Evolutionary conservation across 2,113 vertebrate species (phyloP).

Genomic region (Monopterus albus): DNA sequence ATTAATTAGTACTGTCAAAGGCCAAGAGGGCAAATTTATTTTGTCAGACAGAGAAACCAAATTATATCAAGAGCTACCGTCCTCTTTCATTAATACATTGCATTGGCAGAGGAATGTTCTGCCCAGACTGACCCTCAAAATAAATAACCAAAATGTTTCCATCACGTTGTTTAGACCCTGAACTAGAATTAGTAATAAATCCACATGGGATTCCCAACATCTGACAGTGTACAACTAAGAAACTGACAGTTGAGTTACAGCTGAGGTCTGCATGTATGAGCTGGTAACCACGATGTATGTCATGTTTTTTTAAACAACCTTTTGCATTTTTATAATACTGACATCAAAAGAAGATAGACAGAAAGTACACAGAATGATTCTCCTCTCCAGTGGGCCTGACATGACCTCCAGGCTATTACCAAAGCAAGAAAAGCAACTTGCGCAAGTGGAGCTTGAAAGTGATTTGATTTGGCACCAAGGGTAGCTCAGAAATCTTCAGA

Average conservation of each 20-base stretch:
- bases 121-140: constrained; percentile 9
- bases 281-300: not conserved
- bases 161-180: not conserved
- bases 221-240: not conserved
- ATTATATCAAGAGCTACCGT: too few species aligned
- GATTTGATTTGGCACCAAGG: constrained; percentile 38
- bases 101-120: not conserved
- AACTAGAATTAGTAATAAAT: not conserved
- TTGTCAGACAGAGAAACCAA: too few species aligned
- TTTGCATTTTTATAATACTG: constrained; percentile 11
- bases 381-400: constrained; percentile 23
- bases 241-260: not conserved
- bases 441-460: constrained; percentile 27
- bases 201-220: not conserved
- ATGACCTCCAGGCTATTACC: constrained; percentile 30
- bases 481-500: constrained; percentile 22
- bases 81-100: not conserved
- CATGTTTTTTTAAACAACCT: not conserved
- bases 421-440: constrained; percentile 38
- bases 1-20: too few species aligned
- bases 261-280: not conserved
- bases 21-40: too few species aligned
- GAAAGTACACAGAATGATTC: constrained; percentile 16
- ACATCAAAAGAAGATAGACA: constrained; percentile 17
- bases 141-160: not conserved